Evolutionary conservation across 2,797 vertebrate species (phyloP), one percentile per base, ranked within the genome.

Genomic region (Microcaecilia unicolor): DNA sequence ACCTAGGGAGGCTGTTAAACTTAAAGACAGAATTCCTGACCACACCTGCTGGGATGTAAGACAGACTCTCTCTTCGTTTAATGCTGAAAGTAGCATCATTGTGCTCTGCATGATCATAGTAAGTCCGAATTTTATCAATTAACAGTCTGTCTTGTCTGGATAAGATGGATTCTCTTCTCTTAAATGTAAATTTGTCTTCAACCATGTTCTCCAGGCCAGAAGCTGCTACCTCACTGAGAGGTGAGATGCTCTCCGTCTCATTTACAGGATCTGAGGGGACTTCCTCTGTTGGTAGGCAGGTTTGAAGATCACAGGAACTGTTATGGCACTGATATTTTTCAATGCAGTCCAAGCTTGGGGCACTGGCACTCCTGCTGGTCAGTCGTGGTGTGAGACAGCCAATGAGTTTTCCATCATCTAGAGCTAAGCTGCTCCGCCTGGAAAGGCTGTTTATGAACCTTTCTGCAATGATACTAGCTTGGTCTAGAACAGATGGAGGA

Each of bases 11-110:
- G 25, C 58, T 72, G 27, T 89, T 88, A 28, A 97, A 71, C 47
- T 89, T 90, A 52, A 51, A 82, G 32, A 94, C 84, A 0, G 90
- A 83, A 44, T 86, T 88, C 8, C 83, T 83, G 17, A 98, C 93
- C 30, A 97, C 57, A 13, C 95, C 95, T 4, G 91, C 80, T 24
- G 95, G 95, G 35, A 98, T 98, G 27, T 92, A 94, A 16, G 91
- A 92, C 15, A 98, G 84, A 52, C 95, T 98, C 63, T 98, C 93
- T 2, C 93, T 74, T 48, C 93, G 91, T 45, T 83, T 85, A 45
- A 97, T 67, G n/a, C 90, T 87, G 6, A 96, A 92, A 58, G 70
- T 43, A 0, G 76, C 83, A 0, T 98, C 93, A 0, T 82, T 81
- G 48, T 93, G 18, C 53, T 96, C 93, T 0, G 93, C 93, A 0